Evolutionary conservation across 2,797 vertebrate species (phyloP).

Genomic region (Mallotus villosus): DNA sequence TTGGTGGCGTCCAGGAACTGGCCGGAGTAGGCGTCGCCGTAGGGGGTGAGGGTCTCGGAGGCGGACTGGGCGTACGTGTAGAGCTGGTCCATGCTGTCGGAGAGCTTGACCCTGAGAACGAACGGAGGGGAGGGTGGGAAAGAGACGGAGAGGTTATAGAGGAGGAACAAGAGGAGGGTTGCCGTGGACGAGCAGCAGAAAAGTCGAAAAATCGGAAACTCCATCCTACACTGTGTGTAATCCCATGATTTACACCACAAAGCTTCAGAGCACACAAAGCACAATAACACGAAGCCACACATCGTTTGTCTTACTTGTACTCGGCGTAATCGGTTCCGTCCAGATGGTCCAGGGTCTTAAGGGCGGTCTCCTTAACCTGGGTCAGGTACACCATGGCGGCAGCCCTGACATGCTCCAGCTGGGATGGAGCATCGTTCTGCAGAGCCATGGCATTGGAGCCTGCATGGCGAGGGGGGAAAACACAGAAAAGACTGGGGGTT

Average conservation of each 20-base stretch:
- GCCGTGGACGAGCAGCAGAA: neutral
- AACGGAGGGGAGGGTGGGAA: neutral
- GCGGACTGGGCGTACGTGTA: slow-evolving; percentile 55
- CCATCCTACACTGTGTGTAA: neutral
- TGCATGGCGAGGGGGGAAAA: slow-evolving; percentile 35
- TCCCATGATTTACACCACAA: neutral
- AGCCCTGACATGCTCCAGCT: slow-evolving; percentile 64
- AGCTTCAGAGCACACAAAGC: neutral
- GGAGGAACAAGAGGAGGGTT: slow-evolving; percentile 3
- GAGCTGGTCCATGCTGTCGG: slow-evolving; percentile 67
- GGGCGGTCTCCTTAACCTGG: slow-evolving; percentile 67
- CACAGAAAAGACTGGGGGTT: neutral
- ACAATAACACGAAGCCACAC: neutral
- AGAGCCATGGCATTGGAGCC: slow-evolving; percentile 71
- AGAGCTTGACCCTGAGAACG: slow-evolving; percentile 63
- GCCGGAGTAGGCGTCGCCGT: slow-evolving; percentile 51
- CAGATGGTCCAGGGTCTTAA: slow-evolving; percentile 66
- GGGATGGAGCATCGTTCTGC: slow-evolving; percentile 67
- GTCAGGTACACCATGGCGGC: slow-evolving; percentile 74
- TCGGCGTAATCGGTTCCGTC: slow-evolving; percentile 73
- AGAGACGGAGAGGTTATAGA: neutral
- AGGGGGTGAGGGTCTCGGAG: slow-evolving; percentile 63
- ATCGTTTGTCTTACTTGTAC: slow-evolving; percentile 69
- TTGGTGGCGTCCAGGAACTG: slow-evolving; percentile 64
- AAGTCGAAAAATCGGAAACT: neutral